Conservation (phyloP, 1,140 invertebrate species). For the Diachasma alloeum region DNA sequence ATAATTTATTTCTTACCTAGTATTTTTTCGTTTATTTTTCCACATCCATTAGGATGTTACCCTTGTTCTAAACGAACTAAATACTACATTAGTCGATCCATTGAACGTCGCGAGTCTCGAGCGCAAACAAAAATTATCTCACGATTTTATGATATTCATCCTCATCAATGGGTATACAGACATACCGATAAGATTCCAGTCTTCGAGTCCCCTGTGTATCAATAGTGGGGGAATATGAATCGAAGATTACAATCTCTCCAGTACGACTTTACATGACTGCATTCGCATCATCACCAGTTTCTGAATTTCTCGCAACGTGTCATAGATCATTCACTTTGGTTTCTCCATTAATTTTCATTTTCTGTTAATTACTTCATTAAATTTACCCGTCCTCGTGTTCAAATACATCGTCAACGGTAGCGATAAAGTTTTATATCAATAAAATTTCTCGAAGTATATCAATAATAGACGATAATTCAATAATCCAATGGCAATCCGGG, state of each 20-base stretch:
- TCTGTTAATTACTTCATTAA: slow-evolving; percentile 21
- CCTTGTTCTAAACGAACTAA: slow-evolving; percentile 19
- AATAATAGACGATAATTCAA: slow-evolving; percentile 58
- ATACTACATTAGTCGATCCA: slow-evolving; percentile 9
- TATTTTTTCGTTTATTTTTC: slow-evolving; percentile 22
- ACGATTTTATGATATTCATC: neutral
- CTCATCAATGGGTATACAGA: neutral
- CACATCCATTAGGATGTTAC: slow-evolving; percentile 1
- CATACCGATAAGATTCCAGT: no score
- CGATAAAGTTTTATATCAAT: slow-evolving; percentile 62
- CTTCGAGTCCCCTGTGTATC: no score
- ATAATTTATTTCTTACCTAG: slow-evolving; percentile 16
- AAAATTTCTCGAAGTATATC: slow-evolving; percentile 61
- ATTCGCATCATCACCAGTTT: neutral
- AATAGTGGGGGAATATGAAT: no score
- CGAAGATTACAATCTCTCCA: no score
- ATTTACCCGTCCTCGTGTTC: slow-evolving; percentile 40
- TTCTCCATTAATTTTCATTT: slow-evolving; percentile 15
- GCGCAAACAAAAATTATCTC: neutral
- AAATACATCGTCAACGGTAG: slow-evolving; percentile 60
- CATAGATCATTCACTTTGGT: slow-evolving; percentile 6
- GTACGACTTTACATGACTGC: neutral
- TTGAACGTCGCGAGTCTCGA: neutral
- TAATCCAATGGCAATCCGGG: slow-evolving; percentile 43
- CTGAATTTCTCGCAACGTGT: neutral